phyloP scores from a whole-genome alignment of 1,140 invertebrate genomes.

The Aphidius ervi region DNA sequence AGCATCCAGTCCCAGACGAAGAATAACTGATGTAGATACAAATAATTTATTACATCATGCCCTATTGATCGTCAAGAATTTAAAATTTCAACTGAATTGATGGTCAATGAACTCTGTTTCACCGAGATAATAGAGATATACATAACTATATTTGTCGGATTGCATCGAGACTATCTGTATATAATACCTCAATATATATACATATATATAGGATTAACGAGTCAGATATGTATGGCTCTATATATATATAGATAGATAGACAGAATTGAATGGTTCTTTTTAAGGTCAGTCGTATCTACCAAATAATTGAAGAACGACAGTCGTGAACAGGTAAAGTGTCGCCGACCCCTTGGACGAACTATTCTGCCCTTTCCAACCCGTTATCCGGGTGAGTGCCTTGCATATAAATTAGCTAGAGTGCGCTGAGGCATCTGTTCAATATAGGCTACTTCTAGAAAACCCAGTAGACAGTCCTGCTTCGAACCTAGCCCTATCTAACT shows the following conservation, averaged over 20 bases:
- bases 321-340: conserved; percentile 23
- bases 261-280: too few species aligned
- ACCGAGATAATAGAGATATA: background rate
- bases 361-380: conserved; percentile 15
- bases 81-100: too few species aligned
- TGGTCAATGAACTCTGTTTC: too few species aligned
- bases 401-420: conserved; percentile 36
- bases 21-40: too few species aligned
- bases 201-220: too few species aligned
- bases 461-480: conserved; percentile 4
- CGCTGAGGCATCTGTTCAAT: conserved; percentile 13
- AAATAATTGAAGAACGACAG: conserved; percentile 34
- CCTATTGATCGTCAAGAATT: too few species aligned
- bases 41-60: too few species aligned
- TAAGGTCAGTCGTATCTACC: conserved; percentile 10
- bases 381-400: conserved; percentile 30
- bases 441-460: conserved; percentile 10
- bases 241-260: too few species aligned
- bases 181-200: too few species aligned
- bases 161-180: background rate
- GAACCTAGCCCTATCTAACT: conserved; percentile 19
- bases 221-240: too few species aligned
- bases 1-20: too few species aligned
- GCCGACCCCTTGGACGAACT: background rate
- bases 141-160: background rate